A percentile compares a stretch with the other conserved stretches of the same genome.
Evolutionary conservation across 2,797 vertebrate species (phyloP).

Genomic region (Dryobates pubescens): DNA sequence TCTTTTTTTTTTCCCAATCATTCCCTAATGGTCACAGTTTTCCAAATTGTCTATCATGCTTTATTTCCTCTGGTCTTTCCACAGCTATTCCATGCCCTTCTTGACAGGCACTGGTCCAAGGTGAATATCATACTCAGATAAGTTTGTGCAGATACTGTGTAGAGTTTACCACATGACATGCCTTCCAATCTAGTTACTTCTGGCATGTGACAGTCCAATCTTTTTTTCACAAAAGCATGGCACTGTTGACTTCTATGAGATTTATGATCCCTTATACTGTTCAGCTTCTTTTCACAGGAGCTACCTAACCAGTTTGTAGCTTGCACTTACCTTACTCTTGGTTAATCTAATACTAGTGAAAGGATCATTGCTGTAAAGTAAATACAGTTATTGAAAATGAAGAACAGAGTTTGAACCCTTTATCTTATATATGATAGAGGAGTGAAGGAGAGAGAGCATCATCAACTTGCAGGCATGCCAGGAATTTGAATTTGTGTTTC

Average conservation of each 20-base stretch:
- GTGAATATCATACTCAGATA: conserved; percentile 1
- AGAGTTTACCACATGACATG: background rate
- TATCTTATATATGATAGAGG: background rate
- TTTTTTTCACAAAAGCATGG: background rate
- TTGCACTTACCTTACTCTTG: background rate
- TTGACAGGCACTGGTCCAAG: background rate
- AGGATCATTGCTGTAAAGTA: background rate
- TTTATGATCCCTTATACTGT: background rate
- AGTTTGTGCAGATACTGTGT: background rate
- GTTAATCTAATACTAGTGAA: background rate
- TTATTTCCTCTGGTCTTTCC: conserved; percentile 17
- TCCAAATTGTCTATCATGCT: conserved; percentile 10
- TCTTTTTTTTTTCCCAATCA: background rate
- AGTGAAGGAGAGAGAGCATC: background rate
- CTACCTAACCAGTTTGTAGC: background rate
- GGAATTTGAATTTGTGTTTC: background rate
- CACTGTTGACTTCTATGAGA: background rate
- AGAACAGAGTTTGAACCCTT: background rate
- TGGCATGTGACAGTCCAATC: background rate
- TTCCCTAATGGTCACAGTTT: conserved; percentile 13
- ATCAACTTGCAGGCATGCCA: background rate
- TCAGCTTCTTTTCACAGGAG: background rate
- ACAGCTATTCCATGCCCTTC: background rate
- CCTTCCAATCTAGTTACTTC: conserved; percentile 10
- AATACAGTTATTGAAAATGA: background rate